Evolutionary conservation across 2,113 vertebrate genomes (phyloP).

Genomic region (Oreochromis niloticus): DNA sequence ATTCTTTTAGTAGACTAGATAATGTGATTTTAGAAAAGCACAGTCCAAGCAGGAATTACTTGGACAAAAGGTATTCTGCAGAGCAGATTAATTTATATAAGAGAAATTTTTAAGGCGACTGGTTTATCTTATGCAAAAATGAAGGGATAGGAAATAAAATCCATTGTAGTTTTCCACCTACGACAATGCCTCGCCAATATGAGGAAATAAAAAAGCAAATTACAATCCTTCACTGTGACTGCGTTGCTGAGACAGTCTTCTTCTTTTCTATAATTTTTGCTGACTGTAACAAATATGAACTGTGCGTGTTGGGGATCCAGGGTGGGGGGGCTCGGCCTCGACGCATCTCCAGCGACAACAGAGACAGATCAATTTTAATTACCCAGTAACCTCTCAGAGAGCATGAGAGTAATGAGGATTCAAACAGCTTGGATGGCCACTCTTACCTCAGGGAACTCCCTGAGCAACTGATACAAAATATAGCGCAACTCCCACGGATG

Average conservation of each 20-base stretch:
- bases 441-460: slow-evolving; percentile 24
- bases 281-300: not conserved
- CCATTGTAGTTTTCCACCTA: not conserved
- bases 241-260: not conserved
- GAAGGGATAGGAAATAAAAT: not conserved
- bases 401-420: slow-evolving; percentile 44
- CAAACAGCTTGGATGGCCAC: slow-evolving; percentile 26
- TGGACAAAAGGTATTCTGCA: not conserved
- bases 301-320: not conserved
- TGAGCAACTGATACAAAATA: not conserved
- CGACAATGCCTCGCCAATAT: not conserved
- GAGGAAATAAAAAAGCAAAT: not conserved
- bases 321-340: not conserved
- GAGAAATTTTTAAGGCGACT: not conserved
- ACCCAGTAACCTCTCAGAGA: slow-evolving; percentile 24
- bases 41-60: not conserved
- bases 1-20: not conserved
- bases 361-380: slow-evolving; percentile 65
- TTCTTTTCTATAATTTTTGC: not conserved
- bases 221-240: not conserved
- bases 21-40: not conserved
- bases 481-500: slow-evolving; percentile 11
- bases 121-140: not conserved
- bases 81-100: not conserved
- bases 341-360: not conserved